Base-by-base conservation (phyloP, 2,797 vertebrate species). In the Pristis pectinata region DNA sequence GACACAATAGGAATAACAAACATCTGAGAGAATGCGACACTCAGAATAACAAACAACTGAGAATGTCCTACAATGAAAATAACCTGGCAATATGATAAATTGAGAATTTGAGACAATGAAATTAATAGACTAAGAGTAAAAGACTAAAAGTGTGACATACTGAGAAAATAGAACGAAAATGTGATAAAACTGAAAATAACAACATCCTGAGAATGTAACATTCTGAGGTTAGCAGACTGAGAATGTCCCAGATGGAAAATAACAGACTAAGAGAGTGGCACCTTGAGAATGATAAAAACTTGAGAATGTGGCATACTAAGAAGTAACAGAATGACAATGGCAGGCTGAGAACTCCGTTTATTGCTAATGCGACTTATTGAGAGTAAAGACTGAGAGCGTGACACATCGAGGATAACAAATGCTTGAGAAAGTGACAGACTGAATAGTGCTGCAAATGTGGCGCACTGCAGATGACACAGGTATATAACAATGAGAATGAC, bases 1-100 rank as follows among this genome's bases (percentile, higher is more conserved):
- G 56, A 61, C 6, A 89, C 34, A 37, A 61, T 89, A 85, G 37
- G 15, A 89, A 89, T 64, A 89, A 89, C 85, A 89, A n/a, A 89
- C 56, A 64, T 30, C 0, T 5, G 27, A 3, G 27, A 30, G 27
- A n/a, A n/a, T 53, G 34, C 27, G 24, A 85, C 11, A 59, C 27
- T 49, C 49, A 85, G 83, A 85, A 85, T 30, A 56, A 85, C 9
- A 56, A 49, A 53, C 85, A 53, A 85, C 30, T 34, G 34, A 34
- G 59, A 89, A n/a, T 89, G 6, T n/a, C 30, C 19, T 34, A 72
- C 24, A 27, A 24, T 27, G 56, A 59, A 87, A 61, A 61, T n/a
- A 59, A 89, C 85, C 56, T 89, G 34, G n/a, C 3, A 3, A 61
- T 19, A 34, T 89, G 34, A 17, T 59, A 61, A 3, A 6, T 4